These are phyloP conservation scores for Collichthys lucidus DNA, from an alignment of 2,113 vertebrate species.

Conservation along the genomic window DNA sequence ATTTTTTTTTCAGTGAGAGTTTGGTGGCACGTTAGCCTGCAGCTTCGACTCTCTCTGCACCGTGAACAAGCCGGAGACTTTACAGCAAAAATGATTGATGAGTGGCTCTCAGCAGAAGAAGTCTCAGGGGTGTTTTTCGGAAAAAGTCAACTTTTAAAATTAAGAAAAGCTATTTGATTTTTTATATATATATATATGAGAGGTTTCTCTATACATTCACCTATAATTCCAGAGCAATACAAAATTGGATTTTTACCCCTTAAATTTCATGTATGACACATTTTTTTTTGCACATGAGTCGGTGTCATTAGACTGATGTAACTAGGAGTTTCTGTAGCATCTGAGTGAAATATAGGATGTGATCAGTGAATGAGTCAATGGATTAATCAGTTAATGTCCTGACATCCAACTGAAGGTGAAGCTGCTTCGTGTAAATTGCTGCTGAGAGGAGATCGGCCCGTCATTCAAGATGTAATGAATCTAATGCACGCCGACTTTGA, in stretches of 20 bases:
- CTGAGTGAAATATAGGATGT: not conserved
- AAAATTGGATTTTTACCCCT: not conserved
- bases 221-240: not conserved
- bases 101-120: constrained; percentile 27
- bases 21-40: constrained; percentile 54
- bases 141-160: constrained; percentile 54
- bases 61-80: constrained; percentile 53
- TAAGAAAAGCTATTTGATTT: not conserved
- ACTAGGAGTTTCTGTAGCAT: not conserved
- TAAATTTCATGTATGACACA: not conserved
- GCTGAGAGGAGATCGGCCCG: not conserved
- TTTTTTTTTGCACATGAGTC: too few species aligned
- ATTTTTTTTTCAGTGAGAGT: constrained; percentile 22
- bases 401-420: constrained; percentile 15
- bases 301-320: not conserved
- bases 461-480: not conserved
- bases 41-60: constrained; percentile 46
- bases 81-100: constrained; percentile 69
- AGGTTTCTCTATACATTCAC: too few species aligned
- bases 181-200: not conserved
- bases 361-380: constrained; percentile 31
- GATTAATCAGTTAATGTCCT: constrained; percentile 33
- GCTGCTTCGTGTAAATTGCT: too few species aligned
- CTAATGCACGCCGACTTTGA: not conserved
- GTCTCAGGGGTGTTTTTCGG: constrained; percentile 46